Percentiles rank a stretch among this genome's conserved stretches.
Conservation (phyloP, 2,113 vertebrate species). For the zebrafish (Danio rerio) region DNA sequence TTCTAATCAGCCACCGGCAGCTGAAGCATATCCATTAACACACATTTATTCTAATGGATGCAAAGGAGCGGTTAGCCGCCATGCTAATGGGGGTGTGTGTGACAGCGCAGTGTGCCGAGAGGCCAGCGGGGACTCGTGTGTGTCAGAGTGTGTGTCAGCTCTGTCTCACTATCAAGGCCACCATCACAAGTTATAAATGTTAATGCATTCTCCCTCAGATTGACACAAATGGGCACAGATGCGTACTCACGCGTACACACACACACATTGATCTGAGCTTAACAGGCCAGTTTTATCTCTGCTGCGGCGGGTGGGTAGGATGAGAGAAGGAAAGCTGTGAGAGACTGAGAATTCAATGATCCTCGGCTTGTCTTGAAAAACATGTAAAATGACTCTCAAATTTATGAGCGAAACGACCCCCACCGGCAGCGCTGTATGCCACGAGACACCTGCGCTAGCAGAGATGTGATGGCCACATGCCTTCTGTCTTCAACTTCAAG, state of each 20-base stretch:
- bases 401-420: constrained; percentile 20
- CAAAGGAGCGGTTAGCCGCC: constrained; percentile 45
- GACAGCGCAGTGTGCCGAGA: constrained; percentile 38
- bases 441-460: constrained; percentile 37
- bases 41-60: constrained; percentile 62
- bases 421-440: neutral
- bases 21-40: constrained; percentile 58
- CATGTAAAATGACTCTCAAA: constrained; percentile 6
- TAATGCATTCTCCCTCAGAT: constrained; percentile 59
- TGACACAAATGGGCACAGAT: constrained; percentile 41
- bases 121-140: constrained; percentile 53
- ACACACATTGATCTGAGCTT: constrained; percentile 44
- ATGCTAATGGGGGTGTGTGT: constrained; percentile 55
- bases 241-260: constrained; percentile 29
- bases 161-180: constrained; percentile 61
- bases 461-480: constrained; percentile 11
- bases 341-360: constrained; percentile 29
- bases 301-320: constrained; percentile 24
- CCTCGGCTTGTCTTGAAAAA: constrained; percentile 6
- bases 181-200: constrained; percentile 63
- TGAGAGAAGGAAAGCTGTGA: constrained; percentile 42
- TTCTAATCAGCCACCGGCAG: constrained; percentile 55
- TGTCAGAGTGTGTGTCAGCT: constrained; percentile 53
- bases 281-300: constrained; percentile 50
- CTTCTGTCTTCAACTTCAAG: constrained; percentile 29